phyloP scores from a whole-genome alignment of 2,888 invertebrate species.

The Campoplex nolae region DNA sequence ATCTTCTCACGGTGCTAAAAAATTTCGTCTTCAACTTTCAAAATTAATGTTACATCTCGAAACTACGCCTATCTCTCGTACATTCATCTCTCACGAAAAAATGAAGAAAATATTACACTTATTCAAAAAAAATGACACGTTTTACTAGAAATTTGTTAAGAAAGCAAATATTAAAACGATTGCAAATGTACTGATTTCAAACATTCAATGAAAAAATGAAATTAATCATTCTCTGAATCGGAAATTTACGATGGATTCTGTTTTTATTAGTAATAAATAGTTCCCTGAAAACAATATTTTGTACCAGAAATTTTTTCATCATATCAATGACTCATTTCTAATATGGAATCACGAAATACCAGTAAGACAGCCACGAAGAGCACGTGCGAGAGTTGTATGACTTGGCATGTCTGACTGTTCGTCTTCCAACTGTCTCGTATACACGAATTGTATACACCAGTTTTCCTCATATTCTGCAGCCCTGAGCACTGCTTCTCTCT shows the following conservation, averaged over 20 bases:
- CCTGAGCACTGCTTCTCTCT: background rate
- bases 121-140: too few relatives aligned
- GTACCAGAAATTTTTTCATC: background rate
- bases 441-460: conserved; percentile 40
- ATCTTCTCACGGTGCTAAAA: background rate
- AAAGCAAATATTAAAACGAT: too few relatives aligned
- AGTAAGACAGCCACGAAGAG: conserved; percentile 2
- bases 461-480: conserved; percentile 26
- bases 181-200: background rate
- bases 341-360: conserved; percentile 10
- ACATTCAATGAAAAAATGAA: background rate
- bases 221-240: background rate
- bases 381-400: conserved; percentile 40
- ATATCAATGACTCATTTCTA: background rate
- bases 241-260: background rate
- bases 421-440: conserved; percentile 46
- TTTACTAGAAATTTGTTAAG: too few relatives aligned
- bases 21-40: background rate
- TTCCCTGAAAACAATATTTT: background rate
- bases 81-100: too few relatives aligned
- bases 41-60: too few relatives aligned
- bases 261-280: background rate
- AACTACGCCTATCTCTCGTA: too few relatives aligned
- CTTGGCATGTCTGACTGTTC: conserved; percentile 37
- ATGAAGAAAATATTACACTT: too few relatives aligned